phyloP scores from a whole-genome alignment of 2,888 invertebrate genomes.

The Drosophila peninsularis region DNA sequence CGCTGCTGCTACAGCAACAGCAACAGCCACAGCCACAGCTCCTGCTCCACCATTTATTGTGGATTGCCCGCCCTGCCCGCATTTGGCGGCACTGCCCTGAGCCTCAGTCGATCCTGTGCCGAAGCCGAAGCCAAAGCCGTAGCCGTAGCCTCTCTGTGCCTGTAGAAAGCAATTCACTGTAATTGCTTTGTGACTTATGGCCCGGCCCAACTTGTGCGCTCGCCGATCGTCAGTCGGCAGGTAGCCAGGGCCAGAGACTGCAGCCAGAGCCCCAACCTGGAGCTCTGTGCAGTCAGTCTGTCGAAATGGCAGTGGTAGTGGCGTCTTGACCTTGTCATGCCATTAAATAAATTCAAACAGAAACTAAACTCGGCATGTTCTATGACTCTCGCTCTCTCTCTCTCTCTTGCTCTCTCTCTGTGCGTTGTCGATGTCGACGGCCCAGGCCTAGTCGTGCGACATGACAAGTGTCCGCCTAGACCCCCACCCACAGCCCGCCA shows the following conservation, averaged over 20 bases:
- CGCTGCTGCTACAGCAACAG: slow-evolving; percentile 61
- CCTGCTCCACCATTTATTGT: slow-evolving; percentile 62
- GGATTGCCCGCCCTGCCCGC: slow-evolving; percentile 32
- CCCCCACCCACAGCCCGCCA: slow-evolving; percentile 27
- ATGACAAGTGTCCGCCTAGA: slow-evolving; percentile 70
- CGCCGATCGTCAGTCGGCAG: slow-evolving; percentile 58
- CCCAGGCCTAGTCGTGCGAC: slow-evolving; percentile 49
- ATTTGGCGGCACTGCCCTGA: slow-evolving; percentile 7
- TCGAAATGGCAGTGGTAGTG: slow-evolving; percentile 60
- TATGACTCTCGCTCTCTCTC: neutral
- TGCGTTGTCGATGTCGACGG: slow-evolving; percentile 29
- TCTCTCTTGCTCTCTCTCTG: neutral
- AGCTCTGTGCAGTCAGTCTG: slow-evolving; percentile 36
- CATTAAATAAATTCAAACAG: slow-evolving; percentile 79
- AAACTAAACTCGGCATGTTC: slow-evolving; percentile 62
- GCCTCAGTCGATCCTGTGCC: slow-evolving; percentile 15
- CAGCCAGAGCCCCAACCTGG: slow-evolving; percentile 2
- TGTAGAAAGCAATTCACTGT: slow-evolving; percentile 79
- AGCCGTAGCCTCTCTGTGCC: slow-evolving; percentile 28
- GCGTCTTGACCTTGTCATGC: slow-evolving; percentile 81
- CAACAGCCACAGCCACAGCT: slow-evolving; percentile 53
- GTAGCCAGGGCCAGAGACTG: slow-evolving; percentile 44
- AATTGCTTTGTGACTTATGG: slow-evolving; percentile 83
- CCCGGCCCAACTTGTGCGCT: slow-evolving; percentile 75
- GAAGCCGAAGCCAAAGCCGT: slow-evolving; percentile 3